Conservation (phyloP, 2,888 invertebrate genomes). For the Chrysolina americana region DNA sequence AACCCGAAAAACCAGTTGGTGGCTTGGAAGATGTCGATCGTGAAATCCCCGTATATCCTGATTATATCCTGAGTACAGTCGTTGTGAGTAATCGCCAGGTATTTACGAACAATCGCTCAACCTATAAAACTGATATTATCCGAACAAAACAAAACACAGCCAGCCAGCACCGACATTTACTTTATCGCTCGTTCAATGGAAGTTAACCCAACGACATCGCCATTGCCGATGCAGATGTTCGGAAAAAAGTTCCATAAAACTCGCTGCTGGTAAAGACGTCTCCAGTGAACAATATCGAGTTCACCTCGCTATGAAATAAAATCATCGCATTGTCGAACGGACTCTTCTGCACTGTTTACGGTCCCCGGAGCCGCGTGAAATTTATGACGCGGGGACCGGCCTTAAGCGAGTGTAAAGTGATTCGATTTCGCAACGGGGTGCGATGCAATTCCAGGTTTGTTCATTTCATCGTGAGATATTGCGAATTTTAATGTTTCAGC, state of each 20-base stretch:
- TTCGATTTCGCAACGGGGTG: neutral
- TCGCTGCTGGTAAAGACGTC: slow-evolving; percentile 34
- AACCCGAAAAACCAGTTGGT: no score
- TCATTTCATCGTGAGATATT: neutral
- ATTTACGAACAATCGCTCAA: no score
- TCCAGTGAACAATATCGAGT: slow-evolving; percentile 34
- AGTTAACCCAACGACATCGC: neutral
- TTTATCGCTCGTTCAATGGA: no score
- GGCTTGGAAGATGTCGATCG: no score
- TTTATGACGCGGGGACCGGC: neutral
- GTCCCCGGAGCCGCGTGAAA: slow-evolving; percentile 25
- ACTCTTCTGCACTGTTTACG: slow-evolving; percentile 35
- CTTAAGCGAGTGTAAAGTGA: neutral
- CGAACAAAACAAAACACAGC: no score
- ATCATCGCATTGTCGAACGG: slow-evolving; percentile 39
- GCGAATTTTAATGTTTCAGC: neutral
- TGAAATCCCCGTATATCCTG: no score
- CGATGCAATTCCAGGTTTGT: no score
- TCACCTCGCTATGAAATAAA: slow-evolving; percentile 41
- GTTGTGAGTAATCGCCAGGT: no score
- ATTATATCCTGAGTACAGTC: no score
- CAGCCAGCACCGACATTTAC: no score
- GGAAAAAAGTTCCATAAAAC: slow-evolving; percentile 31
- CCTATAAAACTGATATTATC: no score
- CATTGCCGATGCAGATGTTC: neutral